Evolutionary conservation across 2,113 vertebrate species (phyloP).

Genomic region (Xyliphius kryptos): DNA sequence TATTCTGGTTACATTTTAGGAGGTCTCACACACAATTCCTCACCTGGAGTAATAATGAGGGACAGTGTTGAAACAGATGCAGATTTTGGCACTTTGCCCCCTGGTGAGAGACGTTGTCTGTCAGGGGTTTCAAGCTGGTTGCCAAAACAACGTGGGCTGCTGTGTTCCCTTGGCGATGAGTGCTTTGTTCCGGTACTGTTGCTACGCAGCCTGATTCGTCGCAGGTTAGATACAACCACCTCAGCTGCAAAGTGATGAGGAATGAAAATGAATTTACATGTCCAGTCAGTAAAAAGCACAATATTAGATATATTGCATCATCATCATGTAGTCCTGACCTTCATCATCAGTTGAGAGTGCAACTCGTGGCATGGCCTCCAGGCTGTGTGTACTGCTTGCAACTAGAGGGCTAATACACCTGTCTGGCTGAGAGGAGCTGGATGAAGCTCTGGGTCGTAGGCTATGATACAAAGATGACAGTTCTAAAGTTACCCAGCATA

Average conservation of each 20-base stretch:
- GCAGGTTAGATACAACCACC: slow-evolving; percentile 71
- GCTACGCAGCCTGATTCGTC: slow-evolving; percentile 83
- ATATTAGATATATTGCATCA: no score
- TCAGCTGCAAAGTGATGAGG: no score
- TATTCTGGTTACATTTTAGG: no score
- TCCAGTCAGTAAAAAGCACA: no score
- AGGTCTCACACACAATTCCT: no score
- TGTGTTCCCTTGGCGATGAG: slow-evolving; percentile 69
- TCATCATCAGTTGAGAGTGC: slow-evolving; percentile 93
- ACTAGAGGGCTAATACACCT: slow-evolving; percentile 73
- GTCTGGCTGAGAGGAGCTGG: slow-evolving; percentile 82
- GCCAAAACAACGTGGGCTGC: slow-evolving; percentile 64
- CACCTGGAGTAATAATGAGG: slow-evolving; percentile 88
- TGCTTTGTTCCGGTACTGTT: slow-evolving; percentile 91
- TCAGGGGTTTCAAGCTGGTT: slow-evolving; percentile 72
- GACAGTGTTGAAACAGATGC: slow-evolving; percentile 88
- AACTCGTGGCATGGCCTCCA: slow-evolving; percentile 90
- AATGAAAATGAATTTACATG: no score
- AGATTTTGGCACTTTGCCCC: slow-evolving; percentile 83
- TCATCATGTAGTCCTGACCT: no score
- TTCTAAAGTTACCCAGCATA: no score
- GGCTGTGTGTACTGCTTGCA: slow-evolving; percentile 79
- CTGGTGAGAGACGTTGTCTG: slow-evolving; percentile 61
- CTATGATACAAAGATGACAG: slow-evolving; percentile 56
- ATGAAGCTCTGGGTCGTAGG: slow-evolving; percentile 78